phyloP scores from a whole-genome alignment of 2,888 invertebrate genomes.

The Beris chalybata region DNA sequence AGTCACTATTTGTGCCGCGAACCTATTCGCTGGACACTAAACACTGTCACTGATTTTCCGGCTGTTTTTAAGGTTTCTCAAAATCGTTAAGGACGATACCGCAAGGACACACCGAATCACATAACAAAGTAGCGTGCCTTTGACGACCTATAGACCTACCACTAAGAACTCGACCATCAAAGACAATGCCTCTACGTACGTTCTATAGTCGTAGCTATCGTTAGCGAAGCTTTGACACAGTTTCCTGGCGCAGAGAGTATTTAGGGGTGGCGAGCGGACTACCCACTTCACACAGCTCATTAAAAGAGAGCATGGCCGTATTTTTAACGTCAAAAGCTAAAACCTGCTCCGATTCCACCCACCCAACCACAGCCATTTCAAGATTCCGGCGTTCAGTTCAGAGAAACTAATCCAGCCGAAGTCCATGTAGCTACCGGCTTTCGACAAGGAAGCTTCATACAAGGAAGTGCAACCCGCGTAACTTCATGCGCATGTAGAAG shows the following conservation, averaged over 20 bases:
- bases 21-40: constrained; percentile 14
- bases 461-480: too few species aligned
- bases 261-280: constrained; percentile 10
- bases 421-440: too few species aligned
- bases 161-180: constrained; percentile 23
- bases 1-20: neutral
- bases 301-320: constrained; percentile 10
- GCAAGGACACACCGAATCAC: constrained; percentile 10
- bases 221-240: constrained; percentile 28
- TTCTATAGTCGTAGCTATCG: neutral
- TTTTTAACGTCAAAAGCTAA: constrained; percentile 17
- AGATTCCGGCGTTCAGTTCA: too few species aligned
- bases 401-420: too few species aligned
- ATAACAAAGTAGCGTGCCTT: neutral
- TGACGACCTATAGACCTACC: constrained; percentile 13
- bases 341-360: neutral
- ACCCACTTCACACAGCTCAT: constrained; percentile 8
- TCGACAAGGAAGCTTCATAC: too few species aligned
- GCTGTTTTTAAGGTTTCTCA: constrained; percentile 7
- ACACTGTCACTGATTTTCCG: neutral
- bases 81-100: neutral
- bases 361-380: too few species aligned
- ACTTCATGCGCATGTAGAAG: too few species aligned
- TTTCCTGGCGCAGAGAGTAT: constrained; percentile 25
- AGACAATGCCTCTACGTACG: constrained; percentile 15